Base-by-base conservation (phyloP, 37 sponge, comb jelly and placozoan species). In the Halisarca cf. caerulea region DNA sequence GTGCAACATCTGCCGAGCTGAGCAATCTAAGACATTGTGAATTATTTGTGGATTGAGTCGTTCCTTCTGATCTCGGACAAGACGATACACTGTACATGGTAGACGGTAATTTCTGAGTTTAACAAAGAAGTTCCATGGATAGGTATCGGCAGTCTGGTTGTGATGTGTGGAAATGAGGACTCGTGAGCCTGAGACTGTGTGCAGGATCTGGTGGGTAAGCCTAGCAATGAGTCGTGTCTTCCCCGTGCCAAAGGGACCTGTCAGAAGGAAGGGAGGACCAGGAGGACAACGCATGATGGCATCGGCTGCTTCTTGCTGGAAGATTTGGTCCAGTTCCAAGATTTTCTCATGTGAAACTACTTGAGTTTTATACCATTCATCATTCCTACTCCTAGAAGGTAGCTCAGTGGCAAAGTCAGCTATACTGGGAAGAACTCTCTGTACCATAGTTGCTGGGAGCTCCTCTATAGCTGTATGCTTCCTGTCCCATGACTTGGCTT, bases 61-160 rank as follows among this genome's bases (percentile, higher is more conserved):
- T 68, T n/a, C 69, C 45, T 41, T 74, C 2, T 2, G 15, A 23
- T 74, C 45, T 2, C 43, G 45, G 15, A 74, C 44, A 0, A 74
- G 77, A 11, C 77, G 42, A 41, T 36, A 14, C 2, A 43, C n/a
- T 0, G 17, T 1, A 74, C 77, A 74, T 1, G 77, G 77, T 0
- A 74, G 77, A 1, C 34, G 69, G 35, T 34, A 30, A 28, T 69
- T 3, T 43, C 44, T 17, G 7, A 74, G 45, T 38, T 74, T 74
- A 9, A 44, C 32, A 40, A 74, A 74, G 45, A 44, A 74, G 14
- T 33, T 24, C 24, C 45, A n/a, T 23, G 45, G 42, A 6, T 74
- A 74, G 77, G 38, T 74, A 25, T 74, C 77, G 40, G 77, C 77
- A 20, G 77, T 74, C 45, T 74, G 77, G 45, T 74, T 38, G 44